A percentile compares a stretch with the other conserved stretches of the same genome.
phyloP scores from a whole-genome alignment of 35 echinoderm and acorn worm genomes.

The Ophioderma brevispina region DNA sequence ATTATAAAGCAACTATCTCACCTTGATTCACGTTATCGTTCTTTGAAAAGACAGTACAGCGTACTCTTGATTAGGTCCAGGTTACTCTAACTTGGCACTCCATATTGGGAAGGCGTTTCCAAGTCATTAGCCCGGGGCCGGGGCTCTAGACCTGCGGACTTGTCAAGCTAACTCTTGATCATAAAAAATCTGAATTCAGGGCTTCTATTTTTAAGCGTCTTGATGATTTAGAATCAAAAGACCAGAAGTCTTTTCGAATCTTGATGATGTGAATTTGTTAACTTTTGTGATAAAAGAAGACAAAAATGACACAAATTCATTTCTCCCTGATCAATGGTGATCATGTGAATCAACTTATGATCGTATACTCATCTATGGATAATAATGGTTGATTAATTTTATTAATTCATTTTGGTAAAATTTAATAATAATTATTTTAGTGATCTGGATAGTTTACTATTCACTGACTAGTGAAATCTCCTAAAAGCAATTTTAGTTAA shows the following conservation, averaged over 20 bases:
- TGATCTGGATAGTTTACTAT: background rate
- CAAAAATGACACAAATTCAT: background rate
- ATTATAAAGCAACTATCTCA: no score
- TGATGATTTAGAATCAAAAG: background rate
- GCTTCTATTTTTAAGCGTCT: background rate
- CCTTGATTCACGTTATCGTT: no score
- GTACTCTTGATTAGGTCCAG: no score
- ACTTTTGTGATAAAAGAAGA: background rate
- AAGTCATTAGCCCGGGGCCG: no score
- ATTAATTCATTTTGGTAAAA: background rate
- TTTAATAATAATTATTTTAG: background rate
- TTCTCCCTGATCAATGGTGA: background rate
- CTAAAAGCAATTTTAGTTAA: background rate
- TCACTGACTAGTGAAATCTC: background rate
- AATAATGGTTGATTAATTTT: background rate
- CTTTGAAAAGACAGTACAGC: no score
- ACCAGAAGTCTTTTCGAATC: background rate
- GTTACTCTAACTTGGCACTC: no score
- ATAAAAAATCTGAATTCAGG: background rate
- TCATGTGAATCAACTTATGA: background rate
- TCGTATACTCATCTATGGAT: background rate
- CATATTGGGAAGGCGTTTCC: no score
- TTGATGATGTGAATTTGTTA: no score
- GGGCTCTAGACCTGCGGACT: no score
- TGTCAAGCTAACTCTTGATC: no score